A percentile compares a stretch with the other conserved stretches of the same genome.
Conservation (phyloP, 2,888 invertebrate species). For the Nephrotoma guestfalica region DNA sequence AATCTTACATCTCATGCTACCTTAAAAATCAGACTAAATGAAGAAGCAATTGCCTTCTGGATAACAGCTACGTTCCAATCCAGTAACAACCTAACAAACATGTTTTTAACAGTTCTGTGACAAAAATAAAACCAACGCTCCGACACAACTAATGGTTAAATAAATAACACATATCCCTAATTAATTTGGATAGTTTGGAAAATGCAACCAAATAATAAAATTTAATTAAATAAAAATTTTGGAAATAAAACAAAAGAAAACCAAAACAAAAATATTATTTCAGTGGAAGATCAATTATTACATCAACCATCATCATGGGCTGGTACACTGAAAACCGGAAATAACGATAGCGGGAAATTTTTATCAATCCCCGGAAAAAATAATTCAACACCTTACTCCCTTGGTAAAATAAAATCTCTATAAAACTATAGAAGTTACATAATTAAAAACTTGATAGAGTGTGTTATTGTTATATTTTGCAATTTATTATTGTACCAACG, state of each 20-base stretch:
- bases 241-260: neutral
- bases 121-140: neutral
- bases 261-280: neutral
- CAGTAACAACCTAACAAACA: neutral
- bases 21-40: too few species aligned
- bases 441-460: neutral
- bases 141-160: neutral
- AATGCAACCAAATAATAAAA: neutral
- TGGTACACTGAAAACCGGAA: slow-evolving; percentile 3
- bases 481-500: neutral
- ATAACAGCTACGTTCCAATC: too few species aligned
- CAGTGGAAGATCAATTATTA: slow-evolving; percentile 2
- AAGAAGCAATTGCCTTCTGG: too few species aligned
- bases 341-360: slow-evolving; percentile 27
- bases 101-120: neutral
- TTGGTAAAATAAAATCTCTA: neutral
- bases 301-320: neutral
- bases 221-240: neutral
- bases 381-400: slow-evolving; percentile 15
- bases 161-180: neutral
- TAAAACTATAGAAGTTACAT: neutral
- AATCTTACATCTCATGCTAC: too few species aligned
- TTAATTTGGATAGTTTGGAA: neutral
- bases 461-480: neutral
- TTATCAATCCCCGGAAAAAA: slow-evolving; percentile 29